phyloP scores from a whole-genome alignment of 2,113 vertebrate genomes.

The Scomber colias region DNA sequence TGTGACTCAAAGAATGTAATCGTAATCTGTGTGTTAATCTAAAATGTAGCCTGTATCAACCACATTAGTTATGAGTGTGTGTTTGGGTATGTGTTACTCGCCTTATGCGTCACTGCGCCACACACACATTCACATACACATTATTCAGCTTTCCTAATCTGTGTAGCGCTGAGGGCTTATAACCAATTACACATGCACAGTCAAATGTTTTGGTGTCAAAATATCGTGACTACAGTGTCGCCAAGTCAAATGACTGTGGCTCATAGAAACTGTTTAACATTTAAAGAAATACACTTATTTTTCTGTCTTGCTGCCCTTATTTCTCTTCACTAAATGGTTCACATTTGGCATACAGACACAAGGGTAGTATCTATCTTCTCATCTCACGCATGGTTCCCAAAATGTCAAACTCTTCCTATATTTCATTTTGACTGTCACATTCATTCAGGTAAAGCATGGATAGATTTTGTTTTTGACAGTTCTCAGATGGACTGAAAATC shows the following conservation, averaged over 20 bases:
- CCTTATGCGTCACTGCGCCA: constrained; percentile 1
- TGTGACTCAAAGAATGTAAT: neutral
- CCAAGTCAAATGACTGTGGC: too few species aligned
- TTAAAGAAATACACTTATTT: too few species aligned
- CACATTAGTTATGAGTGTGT: constrained; percentile 11
- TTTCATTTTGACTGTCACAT: neutral
- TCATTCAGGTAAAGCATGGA: neutral
- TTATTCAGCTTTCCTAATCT: too few species aligned
- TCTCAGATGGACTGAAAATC: neutral
- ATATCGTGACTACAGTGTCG: neutral
- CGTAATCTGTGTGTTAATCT: constrained; percentile 24
- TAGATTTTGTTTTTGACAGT: constrained; percentile 3
- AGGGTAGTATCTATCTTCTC: too few species aligned
- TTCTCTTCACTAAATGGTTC: too few species aligned
- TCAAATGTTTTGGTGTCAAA: neutral
- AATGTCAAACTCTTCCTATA: neutral
- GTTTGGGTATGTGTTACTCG: neutral
- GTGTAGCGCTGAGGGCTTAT: too few species aligned
- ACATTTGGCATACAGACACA: too few species aligned
- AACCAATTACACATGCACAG: neutral
- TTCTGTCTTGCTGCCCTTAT: neutral
- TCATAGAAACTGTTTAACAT: too few species aligned
- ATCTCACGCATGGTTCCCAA: too few species aligned
- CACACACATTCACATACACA: neutral
- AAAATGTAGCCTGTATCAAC: neutral